Conservation (phyloP, 2,113 vertebrate species). For the Gopherus flavomarginatus region DNA sequence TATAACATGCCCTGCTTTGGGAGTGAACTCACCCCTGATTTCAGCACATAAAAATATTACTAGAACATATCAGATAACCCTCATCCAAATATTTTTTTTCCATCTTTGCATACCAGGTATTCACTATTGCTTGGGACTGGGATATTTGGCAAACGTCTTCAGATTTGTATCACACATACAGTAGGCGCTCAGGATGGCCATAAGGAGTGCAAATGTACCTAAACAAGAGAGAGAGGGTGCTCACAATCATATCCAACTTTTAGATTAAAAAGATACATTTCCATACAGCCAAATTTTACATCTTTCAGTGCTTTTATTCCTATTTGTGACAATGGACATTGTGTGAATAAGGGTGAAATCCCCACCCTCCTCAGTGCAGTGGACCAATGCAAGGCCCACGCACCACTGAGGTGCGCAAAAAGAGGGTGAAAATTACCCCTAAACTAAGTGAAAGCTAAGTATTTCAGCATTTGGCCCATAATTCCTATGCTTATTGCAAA, state of each 20-base stretch:
- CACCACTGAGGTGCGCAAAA: background rate
- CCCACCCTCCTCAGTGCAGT: background rate
- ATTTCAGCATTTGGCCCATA: background rate
- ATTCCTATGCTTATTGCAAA: background rate
- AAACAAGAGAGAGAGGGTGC: background rate
- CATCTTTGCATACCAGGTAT: background rate
- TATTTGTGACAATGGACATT: background rate
- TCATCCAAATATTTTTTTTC: background rate
- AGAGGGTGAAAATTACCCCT: background rate
- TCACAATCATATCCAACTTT: background rate
- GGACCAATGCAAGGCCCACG: background rate
- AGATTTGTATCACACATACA: background rate
- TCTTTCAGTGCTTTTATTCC: background rate
- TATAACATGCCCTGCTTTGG: background rate
- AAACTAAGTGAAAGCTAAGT: background rate
- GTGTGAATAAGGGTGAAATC: background rate
- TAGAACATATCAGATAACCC: background rate
- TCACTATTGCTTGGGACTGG: background rate
- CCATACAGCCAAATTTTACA: background rate
- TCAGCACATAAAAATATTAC: fast-evolving
- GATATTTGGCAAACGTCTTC: background rate
- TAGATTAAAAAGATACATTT: background rate
- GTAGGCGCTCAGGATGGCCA: fast-evolving
- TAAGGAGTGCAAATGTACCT: fast-evolving
- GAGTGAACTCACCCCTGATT: background rate